Evolutionary conservation across 1,140 invertebrate genomes (phyloP).

Genomic region (Drosophila asahinai): DNA sequence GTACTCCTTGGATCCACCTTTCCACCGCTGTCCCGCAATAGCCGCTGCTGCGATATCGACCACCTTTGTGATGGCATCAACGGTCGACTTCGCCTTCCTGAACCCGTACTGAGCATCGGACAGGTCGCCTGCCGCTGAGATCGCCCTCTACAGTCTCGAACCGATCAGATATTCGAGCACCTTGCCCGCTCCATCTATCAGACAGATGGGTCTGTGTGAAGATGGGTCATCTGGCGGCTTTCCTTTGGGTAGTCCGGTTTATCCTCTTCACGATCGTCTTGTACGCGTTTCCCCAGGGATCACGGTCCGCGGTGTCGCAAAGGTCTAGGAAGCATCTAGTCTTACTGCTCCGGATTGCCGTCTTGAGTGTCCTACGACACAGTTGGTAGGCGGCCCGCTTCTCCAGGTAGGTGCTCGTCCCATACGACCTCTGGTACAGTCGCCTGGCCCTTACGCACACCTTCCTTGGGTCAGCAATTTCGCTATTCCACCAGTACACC

Average conservation of each 20-base stretch:
- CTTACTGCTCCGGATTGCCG: too few relatives aligned
- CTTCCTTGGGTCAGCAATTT: too few relatives aligned
- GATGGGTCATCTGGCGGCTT: background rate
- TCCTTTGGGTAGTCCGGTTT: background rate
- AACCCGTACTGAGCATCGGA: background rate
- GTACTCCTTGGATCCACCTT: background rate
- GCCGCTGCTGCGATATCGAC: background rate
- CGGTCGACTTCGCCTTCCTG: background rate
- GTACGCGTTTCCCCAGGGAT: background rate
- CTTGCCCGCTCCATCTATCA: background rate
- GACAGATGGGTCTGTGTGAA: background rate
- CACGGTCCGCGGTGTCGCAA: background rate
- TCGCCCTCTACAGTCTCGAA: too few relatives aligned
- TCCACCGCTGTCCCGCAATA: background rate
- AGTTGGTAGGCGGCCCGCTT: too few relatives aligned
- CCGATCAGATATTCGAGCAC: background rate
- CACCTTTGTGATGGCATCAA: background rate
- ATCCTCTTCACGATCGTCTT: background rate
- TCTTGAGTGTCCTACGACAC: too few relatives aligned
- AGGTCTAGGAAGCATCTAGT: background rate
- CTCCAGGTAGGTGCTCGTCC: too few relatives aligned
- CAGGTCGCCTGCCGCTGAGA: too few relatives aligned
- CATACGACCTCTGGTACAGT: too few relatives aligned
- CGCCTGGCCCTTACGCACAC: too few relatives aligned
- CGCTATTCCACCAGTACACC: background rate